Base-by-base conservation (phyloP, 2,113 vertebrate species). In the Spermophilus dauricus region DNA sequence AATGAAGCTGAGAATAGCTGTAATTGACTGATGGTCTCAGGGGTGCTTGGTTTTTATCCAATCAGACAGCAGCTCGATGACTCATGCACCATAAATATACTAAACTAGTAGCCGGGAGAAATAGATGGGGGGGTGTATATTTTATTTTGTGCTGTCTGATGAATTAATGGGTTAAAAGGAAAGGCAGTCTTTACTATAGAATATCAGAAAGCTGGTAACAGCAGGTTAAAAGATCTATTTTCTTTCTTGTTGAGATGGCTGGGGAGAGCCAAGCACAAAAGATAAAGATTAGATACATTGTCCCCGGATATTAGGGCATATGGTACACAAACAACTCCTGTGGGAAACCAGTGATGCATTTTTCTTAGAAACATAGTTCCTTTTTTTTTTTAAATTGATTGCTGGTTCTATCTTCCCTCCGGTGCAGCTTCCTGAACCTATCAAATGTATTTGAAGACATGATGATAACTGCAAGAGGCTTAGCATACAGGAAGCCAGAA, bases 1-100 rank as follows among this genome's bases (percentile, higher is more conserved):
- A 99, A 99, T 99, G 99, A 98, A 99, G 98, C 99, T 92, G 97
- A 98, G 98, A 98, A 98, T 98, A 98, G 98, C 98, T 98, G 98
- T 98, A 99, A 99, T 99, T 99, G 99, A 99, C 99, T 98, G 98
- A 98, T 98, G 98, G 94, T 98, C 99, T 98, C 99, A 96, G 97
- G 98, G 98, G 98, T 98, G 98, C 97, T 98, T 76, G 94, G 96
- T 96, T 90, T 88, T 93, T 94, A 95, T 96, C 99, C 99, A 99
- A 99, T 99, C 99, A 97, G 95, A 97, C 91, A 73, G 96, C 81
- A 96, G 98, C 96, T 97, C 98, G 98, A 98, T 99, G 99, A 99
- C 99, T 99, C 99, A 99, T 98, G 97, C 99, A 99, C 98, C 98
- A 99, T 98, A 98, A 91, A 98, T 98, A 98, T 96, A 98, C 98